phyloP scores from a whole-genome alignment of 2,113 vertebrate species.

The Thalassarche chlororhynchos region DNA sequence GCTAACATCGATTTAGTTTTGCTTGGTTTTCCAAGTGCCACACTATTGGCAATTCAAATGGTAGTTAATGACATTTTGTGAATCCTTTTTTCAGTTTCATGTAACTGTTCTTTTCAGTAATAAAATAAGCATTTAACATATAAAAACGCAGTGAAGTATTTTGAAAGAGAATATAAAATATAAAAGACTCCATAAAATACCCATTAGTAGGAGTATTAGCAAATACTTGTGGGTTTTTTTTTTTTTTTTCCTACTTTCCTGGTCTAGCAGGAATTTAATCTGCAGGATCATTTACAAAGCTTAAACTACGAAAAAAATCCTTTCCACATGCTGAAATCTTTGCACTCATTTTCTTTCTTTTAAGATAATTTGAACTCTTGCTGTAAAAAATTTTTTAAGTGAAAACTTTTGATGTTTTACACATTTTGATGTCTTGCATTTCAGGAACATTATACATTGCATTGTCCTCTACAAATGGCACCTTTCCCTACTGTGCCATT shows the following conservation, averaged over 20 bases:
- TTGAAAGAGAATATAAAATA: background rate
- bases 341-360: background rate
- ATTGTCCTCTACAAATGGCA: background rate
- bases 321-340: background rate
- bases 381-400: background rate
- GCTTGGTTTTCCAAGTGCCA: background rate
- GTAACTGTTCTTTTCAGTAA: background rate
- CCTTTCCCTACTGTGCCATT: background rate
- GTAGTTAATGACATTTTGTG: background rate
- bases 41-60: background rate
- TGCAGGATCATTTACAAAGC: background rate
- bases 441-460: background rate
- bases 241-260: background rate
- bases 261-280: background rate
- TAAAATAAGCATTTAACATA: background rate
- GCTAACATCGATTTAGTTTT: background rate
- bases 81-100: background rate
- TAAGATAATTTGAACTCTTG: background rate
- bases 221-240: background rate
- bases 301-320: background rate
- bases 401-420: background rate
- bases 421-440: background rate
- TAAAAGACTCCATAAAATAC: background rate
- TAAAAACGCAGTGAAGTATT: background rate
- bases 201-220: background rate